Conservation (phyloP, 37 sponge, comb jelly and placozoan species). For the Crambe crambe region DNA sequence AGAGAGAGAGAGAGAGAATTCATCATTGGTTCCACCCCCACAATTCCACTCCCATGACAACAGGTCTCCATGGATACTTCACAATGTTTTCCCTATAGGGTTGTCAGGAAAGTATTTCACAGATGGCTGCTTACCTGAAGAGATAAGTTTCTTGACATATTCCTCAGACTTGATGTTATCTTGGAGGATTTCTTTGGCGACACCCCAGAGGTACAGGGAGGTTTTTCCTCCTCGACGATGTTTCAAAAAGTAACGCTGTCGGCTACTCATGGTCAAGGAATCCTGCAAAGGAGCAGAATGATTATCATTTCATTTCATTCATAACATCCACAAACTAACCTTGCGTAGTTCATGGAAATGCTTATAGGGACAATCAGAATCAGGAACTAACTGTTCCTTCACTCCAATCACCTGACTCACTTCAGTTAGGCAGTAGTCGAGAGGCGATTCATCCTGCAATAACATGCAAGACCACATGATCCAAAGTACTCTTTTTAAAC, state of each 20-base stretch:
- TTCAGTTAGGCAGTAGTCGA: slow-evolving; percentile 66
- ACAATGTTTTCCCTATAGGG: too few species aligned
- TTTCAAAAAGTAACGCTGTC: slow-evolving; percentile 42
- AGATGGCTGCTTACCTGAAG: slow-evolving; percentile 1
- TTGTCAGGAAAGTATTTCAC: too few species aligned
- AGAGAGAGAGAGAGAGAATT: too few species aligned
- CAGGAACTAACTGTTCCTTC: slow-evolving; percentile 33
- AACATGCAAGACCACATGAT: not conserved
- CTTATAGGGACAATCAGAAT: slow-evolving; percentile 51
- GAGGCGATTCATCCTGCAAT: slow-evolving; percentile 38
- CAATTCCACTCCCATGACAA: too few species aligned
- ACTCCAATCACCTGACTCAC: slow-evolving; percentile 40
- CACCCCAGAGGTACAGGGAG: slow-evolving; percentile 20
- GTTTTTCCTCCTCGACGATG: slow-evolving; percentile 15
- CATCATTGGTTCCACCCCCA: too few species aligned
- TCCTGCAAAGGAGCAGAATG: slow-evolving; percentile 10
- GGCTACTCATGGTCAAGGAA: slow-evolving; percentile 25
- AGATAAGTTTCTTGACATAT: slow-evolving; percentile 39
- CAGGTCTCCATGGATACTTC: too few species aligned
- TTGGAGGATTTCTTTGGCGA: slow-evolving; percentile 23
- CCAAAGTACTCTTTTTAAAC: too few species aligned
- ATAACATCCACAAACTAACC: slow-evolving; percentile 8
- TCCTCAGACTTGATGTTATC: slow-evolving; percentile 3
- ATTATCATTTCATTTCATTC: not conserved
- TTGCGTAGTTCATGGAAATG: slow-evolving; percentile 12